A percentile compares a stretch with the other conserved stretches of the same genome.
These are phyloP conservation scores for Spinus olivaceus DNA, from an alignment of 2,797 vertebrate genomes.

Conservation along the genomic window DNA sequence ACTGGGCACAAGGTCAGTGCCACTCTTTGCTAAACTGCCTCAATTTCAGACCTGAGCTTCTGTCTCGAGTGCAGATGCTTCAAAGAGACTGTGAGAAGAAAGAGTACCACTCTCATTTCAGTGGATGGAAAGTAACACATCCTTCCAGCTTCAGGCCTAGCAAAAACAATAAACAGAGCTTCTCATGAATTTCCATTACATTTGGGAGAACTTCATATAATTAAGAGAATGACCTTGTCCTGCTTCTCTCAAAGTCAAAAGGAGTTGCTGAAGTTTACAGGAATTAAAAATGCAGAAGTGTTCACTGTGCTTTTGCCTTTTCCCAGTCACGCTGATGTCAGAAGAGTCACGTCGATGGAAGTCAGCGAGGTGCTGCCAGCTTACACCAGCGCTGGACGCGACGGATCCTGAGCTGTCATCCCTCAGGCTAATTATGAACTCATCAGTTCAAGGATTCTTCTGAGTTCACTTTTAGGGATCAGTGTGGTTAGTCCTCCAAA, in stretches of 20 bases:
- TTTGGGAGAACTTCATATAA: background rate
- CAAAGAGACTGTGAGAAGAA: background rate
- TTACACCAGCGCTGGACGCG: rapidly evolving
- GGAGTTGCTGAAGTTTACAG: background rate
- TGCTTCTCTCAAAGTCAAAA: background rate
- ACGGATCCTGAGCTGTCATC: background rate
- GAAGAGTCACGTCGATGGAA: rapidly evolving
- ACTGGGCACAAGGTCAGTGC: background rate
- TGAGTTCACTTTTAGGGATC: background rate
- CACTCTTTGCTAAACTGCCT: background rate
- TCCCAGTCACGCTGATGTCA: background rate
- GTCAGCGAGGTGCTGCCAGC: background rate
- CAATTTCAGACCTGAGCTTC: background rate
- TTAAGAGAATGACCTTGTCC: background rate
- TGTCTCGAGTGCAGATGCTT: rapidly evolving
- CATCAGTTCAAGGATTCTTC: background rate
- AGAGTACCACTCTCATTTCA: background rate
- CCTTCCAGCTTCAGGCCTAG: background rate
- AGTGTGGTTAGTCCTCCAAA: background rate
- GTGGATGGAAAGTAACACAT: background rate
- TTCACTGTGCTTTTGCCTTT: background rate
- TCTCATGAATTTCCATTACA: background rate
- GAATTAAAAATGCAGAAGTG: background rate
- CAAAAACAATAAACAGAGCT: background rate
- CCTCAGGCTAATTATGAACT: background rate